Evolutionary conservation across 2,888 invertebrate species (phyloP), one percentile per base, ranked within the genome.

Genomic region (Globia sparganii): DNA sequence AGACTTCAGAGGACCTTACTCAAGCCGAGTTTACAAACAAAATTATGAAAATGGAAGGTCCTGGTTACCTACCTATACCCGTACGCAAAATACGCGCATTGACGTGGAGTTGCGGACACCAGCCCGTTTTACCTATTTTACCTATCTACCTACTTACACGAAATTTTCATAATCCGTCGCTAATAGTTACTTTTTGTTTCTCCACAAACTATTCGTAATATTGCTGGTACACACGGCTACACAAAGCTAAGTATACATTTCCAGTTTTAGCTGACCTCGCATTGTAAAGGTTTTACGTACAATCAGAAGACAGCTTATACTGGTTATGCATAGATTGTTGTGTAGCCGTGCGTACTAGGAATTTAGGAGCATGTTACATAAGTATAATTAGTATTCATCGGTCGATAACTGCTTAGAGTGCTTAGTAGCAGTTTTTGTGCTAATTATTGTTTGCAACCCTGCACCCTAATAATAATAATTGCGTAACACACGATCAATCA

Each of bases 1-100:
- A 28, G 49, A 59, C 72, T 78, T 78, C 78, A 28, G 49, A 59
- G 78, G 40, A 78, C 78, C 78, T 65, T 8, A 59, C 49, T 72
- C 79, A 66, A 78, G 72, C 72, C 13, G 71, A 78, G 71, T 78
- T 78, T 53, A 25, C 79, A 72, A 72, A 78, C 72, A 72, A 72
- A 65, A 78, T 78, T 59, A 78, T 66, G 34, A 65, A 78, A 72
- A 78, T 53, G 18, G 34, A 58, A 43, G 49, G 72, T 53, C 56
- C 18, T 28, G 49, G 64, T 58, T n/a, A n/a, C n/a, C n/a, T n/a
- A n/a, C n/a, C n/a, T n/a, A n/a, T n/a, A n/a, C n/a, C n/a, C n/a
- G n/a, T n/a, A n/a, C n/a, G n/a, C n/a, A n/a, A n/a, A n/a, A n/a
- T n/a, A n/a, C n/a, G n/a, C n/a, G n/a, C n/a, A n/a, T n/a, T n/a